Percentiles rank a stretch among this genome's conserved stretches.
Conservation (phyloP, 1,140 invertebrate genomes). For the Orussus abietinus region DNA sequence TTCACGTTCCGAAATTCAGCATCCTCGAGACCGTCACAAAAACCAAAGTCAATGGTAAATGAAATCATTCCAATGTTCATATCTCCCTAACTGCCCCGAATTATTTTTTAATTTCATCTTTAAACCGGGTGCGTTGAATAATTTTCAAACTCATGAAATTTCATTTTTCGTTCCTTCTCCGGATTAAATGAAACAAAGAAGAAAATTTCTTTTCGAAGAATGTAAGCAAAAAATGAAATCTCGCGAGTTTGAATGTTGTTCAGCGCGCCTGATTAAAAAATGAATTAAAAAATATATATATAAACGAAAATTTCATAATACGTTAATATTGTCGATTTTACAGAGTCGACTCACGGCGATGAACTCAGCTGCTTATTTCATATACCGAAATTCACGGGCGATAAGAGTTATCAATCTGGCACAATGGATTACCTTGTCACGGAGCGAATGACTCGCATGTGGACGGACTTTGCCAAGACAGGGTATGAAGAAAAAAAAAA, state of each 20-base stretch:
- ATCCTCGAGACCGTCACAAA: slow-evolving; percentile 10
- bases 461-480: slow-evolving; percentile 50
- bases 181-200: too few relatives aligned
- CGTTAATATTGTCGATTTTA: too few relatives aligned
- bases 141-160: too few relatives aligned
- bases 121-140: too few relatives aligned
- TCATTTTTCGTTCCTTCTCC: too few relatives aligned
- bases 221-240: too few relatives aligned
- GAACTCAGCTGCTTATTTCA: slow-evolving; percentile 27
- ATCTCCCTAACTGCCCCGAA: not conserved
- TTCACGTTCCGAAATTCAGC: slow-evolving; percentile 23
- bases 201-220: too few relatives aligned
- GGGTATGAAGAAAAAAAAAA: slow-evolving; percentile 22
- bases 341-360: slow-evolving; percentile 34
- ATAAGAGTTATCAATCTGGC: slow-evolving; percentile 9
- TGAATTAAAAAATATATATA: not conserved
- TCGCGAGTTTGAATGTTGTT: too few relatives aligned
- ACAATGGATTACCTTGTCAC: slow-evolving; percentile 26
- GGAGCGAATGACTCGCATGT: slow-evolving; percentile 37
- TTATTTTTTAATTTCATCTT: not conserved
- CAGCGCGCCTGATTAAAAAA: too few relatives aligned
- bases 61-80: slow-evolving; percentile 1
- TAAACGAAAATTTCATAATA: too few relatives aligned
- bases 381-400: not conserved
- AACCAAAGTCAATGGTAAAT: slow-evolving; percentile 19